Conservation (phyloP, 2,797 vertebrate genomes). For the Tragelaphus eurycerus region DNA sequence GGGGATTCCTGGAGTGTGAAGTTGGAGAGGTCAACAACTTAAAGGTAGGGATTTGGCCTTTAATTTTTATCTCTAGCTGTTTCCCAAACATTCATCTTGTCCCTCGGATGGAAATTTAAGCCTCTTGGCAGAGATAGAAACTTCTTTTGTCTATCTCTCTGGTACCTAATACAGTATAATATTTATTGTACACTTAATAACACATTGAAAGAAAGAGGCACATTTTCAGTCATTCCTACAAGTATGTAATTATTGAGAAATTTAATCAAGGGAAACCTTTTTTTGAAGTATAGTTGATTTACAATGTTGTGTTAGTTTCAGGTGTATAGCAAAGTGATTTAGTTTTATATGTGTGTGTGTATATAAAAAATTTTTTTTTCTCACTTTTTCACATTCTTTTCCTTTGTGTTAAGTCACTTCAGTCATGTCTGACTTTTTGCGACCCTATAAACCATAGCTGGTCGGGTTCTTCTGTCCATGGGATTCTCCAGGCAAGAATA, state of each 20-base stretch:
- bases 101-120: background rate
- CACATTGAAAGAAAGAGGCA: background rate
- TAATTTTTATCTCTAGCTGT: background rate
- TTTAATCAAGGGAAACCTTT: background rate
- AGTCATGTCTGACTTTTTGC: background rate
- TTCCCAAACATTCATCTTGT: background rate
- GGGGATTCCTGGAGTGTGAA: no score
- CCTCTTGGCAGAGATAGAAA: conserved; percentile 26
- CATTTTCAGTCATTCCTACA: conserved; percentile 16
- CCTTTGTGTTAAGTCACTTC: background rate
- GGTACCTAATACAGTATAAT: background rate
- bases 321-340: background rate
- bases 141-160: background rate
- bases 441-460: background rate
- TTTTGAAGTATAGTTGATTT: background rate
- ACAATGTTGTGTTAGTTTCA: background rate
- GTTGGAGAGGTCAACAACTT: background rate
- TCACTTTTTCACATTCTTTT: background rate
- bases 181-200: background rate
- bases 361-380: background rate
- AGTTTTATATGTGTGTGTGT: background rate
- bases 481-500: background rate
- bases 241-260: background rate
- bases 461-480: background rate
- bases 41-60: background rate